A percentile compares a stretch with the other conserved stretches of the same genome.
phyloP scores from a whole-genome alignment of 1,140 invertebrate species.

The Euschistus heros region DNA sequence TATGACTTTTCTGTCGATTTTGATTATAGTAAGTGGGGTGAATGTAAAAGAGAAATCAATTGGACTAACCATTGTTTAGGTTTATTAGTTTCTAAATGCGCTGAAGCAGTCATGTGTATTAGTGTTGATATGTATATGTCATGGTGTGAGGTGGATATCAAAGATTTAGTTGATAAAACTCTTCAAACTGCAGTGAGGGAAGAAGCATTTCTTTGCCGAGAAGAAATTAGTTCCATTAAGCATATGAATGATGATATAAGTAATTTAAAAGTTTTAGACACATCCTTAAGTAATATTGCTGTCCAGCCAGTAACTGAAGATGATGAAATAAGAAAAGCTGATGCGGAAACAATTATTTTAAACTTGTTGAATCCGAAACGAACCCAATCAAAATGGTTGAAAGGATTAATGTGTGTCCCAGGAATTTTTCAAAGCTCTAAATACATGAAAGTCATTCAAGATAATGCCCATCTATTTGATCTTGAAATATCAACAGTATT shows the following conservation, averaged over 20 bases:
- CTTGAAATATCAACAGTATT: not conserved
- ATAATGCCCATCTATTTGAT: constrained; percentile 3
- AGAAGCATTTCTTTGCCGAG: constrained; percentile 14
- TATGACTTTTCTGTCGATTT: constrained; percentile 13
- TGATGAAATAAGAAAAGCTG: constrained; percentile 18
- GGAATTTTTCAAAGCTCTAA: not conserved
- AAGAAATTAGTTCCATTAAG: constrained; percentile 1
- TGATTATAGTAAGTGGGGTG: constrained; percentile 13
- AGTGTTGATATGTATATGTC: constrained; percentile 20
- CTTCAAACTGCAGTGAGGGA: constrained; percentile 11
- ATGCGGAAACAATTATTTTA: constrained; percentile 12
- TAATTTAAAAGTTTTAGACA: not conserved
- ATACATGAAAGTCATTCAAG: constrained; percentile 9
- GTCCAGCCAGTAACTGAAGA: constrained; percentile 15
- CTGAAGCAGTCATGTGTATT: not conserved
- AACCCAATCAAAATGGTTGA: constrained; percentile 16
- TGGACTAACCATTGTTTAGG: constrained; percentile 10
- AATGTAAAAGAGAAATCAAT: constrained; percentile 10
- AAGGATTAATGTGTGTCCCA: not conserved
- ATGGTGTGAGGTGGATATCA: constrained; percentile 17
- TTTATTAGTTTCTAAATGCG: not conserved
- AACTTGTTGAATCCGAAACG: constrained; percentile 12
- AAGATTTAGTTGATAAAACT: not conserved
- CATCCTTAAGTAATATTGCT: constrained; percentile 7
- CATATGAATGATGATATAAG: constrained; percentile 2